Percentiles rank a stretch among this genome's conserved stretches.
phyloP scores from a whole-genome alignment of 2,888 invertebrate species.

The Hypolimnas misippus region DNA sequence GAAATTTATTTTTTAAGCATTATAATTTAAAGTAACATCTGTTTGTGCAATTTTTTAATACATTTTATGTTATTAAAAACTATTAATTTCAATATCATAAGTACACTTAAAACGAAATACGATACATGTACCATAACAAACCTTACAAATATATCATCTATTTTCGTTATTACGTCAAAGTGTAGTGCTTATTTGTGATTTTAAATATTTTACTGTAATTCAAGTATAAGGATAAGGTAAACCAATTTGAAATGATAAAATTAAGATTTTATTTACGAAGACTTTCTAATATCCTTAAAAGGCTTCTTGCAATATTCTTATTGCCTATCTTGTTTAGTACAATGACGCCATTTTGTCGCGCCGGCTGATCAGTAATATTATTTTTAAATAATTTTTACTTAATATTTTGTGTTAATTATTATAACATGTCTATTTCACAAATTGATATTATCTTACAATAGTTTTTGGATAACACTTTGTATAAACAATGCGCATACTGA shows the following conservation, averaged over 20 bases:
- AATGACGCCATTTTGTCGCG: conserved; percentile 84
- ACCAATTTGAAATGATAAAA: conserved; percentile 47
- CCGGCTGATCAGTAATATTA: conserved; percentile 81
- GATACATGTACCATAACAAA: conserved; percentile 35
- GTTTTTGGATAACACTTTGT: conserved; percentile 5
- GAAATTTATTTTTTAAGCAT: background rate
- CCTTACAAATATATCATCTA: conserved; percentile 47
- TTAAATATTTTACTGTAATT: conserved; percentile 63
- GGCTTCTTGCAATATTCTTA: conserved; percentile 36
- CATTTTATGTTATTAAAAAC: background rate
- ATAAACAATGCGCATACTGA: conserved; percentile 24
- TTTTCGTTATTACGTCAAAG: conserved; percentile 72
- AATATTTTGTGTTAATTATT: conserved; percentile 51
- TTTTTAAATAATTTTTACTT: conserved; percentile 60
- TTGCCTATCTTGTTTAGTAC: conserved; percentile 71
- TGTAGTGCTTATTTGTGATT: conserved; percentile 72
- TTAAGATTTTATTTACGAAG: conserved; percentile 13
- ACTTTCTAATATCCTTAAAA: conserved; percentile 12
- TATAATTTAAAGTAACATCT: background rate
- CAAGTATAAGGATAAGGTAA: conserved; percentile 60
- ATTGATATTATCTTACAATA: conserved; percentile 4
- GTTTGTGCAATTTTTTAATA: background rate
- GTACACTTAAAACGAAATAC: conserved; percentile 26
- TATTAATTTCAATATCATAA: background rate
- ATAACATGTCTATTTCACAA: conserved; percentile 7